phyloP scores from a whole-genome alignment of 2,888 invertebrate species.

The Eupelmus urozonus region DNA sequence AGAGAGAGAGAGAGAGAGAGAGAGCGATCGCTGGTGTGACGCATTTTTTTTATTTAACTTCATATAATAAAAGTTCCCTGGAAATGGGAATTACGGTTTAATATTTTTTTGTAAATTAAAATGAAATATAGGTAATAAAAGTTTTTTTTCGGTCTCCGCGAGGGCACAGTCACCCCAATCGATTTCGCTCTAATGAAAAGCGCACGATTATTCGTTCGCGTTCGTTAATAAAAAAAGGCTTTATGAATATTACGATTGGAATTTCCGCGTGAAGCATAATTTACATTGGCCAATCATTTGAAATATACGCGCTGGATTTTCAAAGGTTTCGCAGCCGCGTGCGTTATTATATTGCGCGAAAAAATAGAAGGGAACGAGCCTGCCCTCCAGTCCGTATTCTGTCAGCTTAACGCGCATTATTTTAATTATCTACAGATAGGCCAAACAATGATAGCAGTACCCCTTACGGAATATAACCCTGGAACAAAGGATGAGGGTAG shows the following conservation, averaged over 20 bases:
- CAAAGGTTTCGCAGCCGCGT: not conserved
- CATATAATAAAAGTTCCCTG: not conserved
- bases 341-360: not conserved
- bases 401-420: no score
- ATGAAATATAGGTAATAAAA: constrained; percentile 50
- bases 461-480: no score
- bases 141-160: constrained; percentile 28
- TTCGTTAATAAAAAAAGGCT: constrained; percentile 41
- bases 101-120: constrained; percentile 43
- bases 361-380: not conserved
- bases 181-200: constrained; percentile 50
- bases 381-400: no score
- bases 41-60: not conserved
- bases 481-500: not conserved
- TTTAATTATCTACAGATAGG: no score
- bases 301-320: not conserved
- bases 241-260: constrained; percentile 45
- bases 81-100: constrained; percentile 31
- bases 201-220: constrained; percentile 41
- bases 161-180: no score
- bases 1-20: no score
- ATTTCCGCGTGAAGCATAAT: constrained; percentile 22
- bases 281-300: constrained; percentile 7
- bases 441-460: no score
- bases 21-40: not conserved